Evolutionary conservation across 1,140 invertebrate genomes (phyloP), one percentile per base, ranked within the genome.

Genomic region (Magallana ariakensis): DNA sequence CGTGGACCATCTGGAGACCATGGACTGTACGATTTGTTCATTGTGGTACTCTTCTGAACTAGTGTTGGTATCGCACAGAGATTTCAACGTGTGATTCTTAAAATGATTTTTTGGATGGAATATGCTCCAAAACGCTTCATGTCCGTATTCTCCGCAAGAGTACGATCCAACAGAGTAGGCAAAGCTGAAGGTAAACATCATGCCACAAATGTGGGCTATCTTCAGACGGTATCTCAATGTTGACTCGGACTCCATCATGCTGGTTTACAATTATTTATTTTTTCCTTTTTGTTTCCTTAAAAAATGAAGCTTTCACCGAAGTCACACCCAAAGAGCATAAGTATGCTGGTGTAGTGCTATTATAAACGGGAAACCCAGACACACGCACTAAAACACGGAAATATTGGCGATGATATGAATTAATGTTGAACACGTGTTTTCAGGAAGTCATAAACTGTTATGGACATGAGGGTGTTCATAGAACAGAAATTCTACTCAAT

Each of bases 11-110:
- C 70, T 22, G 13, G 85, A 54, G 15, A 80, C 60, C 11, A 58
- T 55, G 8, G 81, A 56, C 58, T 87, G 80, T 3, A 87, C 19
- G 56, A 16, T 60, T 16, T 83, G 80, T 57, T 87, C 60, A 13
- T 55, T 53, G 10, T 16, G 80, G 22, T 82, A 82, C 19, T 16
- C 80, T 5, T 54, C 19, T 10, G 80, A 55, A 56, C 55, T 82
- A 8, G 80, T 82, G 46, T 82, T 54, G 10, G 80, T 56, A 10
- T 82, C 80, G 54, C 80, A 82, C 16, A 56, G 7, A 19, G 80
- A 82, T 53, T 54, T 53, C n/a, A 10, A 16, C 16, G 15, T 16
- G 16, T 82, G n/a, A 2, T 54, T 54, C 6, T 54, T 82, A 8
- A 80, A 33, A 46, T 33, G 15, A 9, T 33, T 26, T n/a, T 85